Conservation (phyloP, 2,888 invertebrate species). For the Drosophila monieri region DNA sequence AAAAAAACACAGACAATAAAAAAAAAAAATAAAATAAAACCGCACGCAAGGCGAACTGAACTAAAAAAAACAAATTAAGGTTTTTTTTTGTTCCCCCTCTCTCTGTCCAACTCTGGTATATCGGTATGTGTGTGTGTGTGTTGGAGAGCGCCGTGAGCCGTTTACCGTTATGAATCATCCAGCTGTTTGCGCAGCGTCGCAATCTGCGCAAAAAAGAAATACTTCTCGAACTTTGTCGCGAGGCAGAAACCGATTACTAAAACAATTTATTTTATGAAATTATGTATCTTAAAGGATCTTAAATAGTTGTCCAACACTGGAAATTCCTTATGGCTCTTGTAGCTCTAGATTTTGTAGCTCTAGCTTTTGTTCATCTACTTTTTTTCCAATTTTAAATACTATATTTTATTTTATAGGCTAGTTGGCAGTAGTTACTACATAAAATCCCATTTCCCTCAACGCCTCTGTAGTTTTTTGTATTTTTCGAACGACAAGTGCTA, state of each 20-base stretch:
- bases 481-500: constrained; percentile 39
- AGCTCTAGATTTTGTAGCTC: no score
- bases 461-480: constrained; percentile 7
- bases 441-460: background rate
- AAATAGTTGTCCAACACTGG: background rate
- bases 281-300: background rate
- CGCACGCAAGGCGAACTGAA: constrained; percentile 39
- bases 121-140: constrained; percentile 13
- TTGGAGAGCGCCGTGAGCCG: constrained; percentile 27
- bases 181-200: constrained; percentile 73
- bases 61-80: constrained; percentile 43
- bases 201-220: constrained; percentile 62
- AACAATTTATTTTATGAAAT: constrained; percentile 45
- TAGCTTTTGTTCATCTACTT: no score
- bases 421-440: background rate
- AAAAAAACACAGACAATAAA: constrained; percentile 5
- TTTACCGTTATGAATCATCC: constrained; percentile 74
- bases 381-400: background rate
- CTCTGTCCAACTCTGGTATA: constrained; percentile 14
- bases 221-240: constrained; percentile 46
- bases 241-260: constrained; percentile 27
- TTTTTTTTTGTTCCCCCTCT: constrained; percentile 9
- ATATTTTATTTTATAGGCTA: background rate
- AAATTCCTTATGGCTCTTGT: no score
- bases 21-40: constrained; percentile 29